phyloP scores from a whole-genome alignment of 2,113 vertebrate genomes.

The Spilogale gracilis region DNA sequence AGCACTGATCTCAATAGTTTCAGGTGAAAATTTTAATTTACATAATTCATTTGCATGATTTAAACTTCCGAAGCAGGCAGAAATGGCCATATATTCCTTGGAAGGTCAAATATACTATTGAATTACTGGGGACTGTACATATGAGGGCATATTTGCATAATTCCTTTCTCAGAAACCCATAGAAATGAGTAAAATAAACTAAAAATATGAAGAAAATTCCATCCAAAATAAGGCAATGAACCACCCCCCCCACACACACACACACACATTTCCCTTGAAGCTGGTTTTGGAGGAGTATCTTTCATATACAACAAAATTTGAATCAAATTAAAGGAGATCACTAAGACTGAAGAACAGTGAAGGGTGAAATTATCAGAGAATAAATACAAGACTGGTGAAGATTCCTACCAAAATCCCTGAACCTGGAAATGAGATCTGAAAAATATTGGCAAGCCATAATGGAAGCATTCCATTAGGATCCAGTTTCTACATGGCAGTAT shows the following conservation, averaged over 20 bases:
- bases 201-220: neutral
- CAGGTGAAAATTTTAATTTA: neutral
- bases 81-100: neutral
- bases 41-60: neutral
- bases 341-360: neutral
- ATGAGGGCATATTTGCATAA: neutral
- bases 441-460: neutral
- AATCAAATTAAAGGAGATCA: neutral
- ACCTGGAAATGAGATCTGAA: neutral
- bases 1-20: neutral
- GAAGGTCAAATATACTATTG: neutral
- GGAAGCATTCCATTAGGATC: neutral
- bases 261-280: neutral
- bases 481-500: slow-evolving; percentile 10
- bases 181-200: neutral
- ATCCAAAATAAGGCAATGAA: neutral
- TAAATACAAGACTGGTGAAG: neutral
- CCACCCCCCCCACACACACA: neutral
- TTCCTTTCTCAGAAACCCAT: neutral
- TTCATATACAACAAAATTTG: neutral
- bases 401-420: neutral
- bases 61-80: neutral
- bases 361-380: neutral
- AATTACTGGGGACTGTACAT: neutral
- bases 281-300: neutral